A percentile compares a stretch with the other conserved stretches of the same genome.
phyloP scores from a whole-genome alignment of 2,113 vertebrate genomes.

The Ptilonorhynchus violaceus region DNA sequence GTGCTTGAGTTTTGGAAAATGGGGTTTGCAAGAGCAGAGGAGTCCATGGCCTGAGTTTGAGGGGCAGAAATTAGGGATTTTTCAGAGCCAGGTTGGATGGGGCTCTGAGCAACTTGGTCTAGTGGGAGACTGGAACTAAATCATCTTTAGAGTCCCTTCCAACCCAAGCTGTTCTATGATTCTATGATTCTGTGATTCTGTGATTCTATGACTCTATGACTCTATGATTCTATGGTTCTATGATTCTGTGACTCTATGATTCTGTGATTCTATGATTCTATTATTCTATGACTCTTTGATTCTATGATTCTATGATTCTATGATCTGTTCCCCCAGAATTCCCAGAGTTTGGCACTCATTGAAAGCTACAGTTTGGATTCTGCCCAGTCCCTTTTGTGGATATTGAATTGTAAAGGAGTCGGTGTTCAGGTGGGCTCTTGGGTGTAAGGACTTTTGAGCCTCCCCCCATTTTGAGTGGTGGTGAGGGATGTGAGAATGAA shows the following conservation, averaged over 20 bases:
- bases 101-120: neutral
- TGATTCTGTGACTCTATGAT: neutral
- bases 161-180: neutral
- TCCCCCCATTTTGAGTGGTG: neutral
- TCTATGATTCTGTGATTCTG: neutral
- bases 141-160: neutral
- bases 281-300: neutral
- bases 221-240: neutral
- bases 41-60: neutral
- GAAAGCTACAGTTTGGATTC: neutral
- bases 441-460: neutral
- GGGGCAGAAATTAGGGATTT: neutral
- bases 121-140: neutral
- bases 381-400: neutral
- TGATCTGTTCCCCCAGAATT: neutral
- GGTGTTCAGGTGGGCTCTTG: neutral
- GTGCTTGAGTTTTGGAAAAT: neutral
- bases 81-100: neutral
- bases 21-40: neutral
- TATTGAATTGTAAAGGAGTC: neutral
- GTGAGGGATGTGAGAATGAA: neutral
- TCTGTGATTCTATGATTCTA: too few species aligned
- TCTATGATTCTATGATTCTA: neutral
- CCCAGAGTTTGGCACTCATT: neutral
- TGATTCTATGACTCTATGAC: too few species aligned